These are phyloP conservation scores for Allobates femoralis DNA, from an alignment of 2,797 vertebrate genomes.

Conservation along the genomic window DNA sequence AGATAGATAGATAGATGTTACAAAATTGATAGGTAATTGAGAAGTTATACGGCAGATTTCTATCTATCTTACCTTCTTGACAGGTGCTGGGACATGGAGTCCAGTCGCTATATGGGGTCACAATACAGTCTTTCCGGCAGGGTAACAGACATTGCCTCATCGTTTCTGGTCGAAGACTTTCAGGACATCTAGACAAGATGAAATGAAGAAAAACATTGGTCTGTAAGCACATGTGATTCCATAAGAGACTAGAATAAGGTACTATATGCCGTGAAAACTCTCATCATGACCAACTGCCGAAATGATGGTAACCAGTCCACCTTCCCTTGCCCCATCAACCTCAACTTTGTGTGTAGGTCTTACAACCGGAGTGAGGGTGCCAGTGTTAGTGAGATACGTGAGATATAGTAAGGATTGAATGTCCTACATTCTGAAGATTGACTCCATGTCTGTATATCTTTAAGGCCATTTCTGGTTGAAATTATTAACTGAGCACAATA, in stretches of 20 bases:
- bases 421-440: too few relatives aligned
- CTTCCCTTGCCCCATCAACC: too few relatives aligned
- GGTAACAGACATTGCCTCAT: slow-evolving; percentile 89
- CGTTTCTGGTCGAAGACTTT: slow-evolving; percentile 90
- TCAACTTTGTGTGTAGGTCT: too few relatives aligned
- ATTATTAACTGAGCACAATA: too few relatives aligned
- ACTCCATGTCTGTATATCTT: too few relatives aligned
- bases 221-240: neutral
- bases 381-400: too few relatives aligned
- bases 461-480: too few relatives aligned
- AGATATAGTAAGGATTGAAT: too few relatives aligned
- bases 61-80: slow-evolving; percentile 82
- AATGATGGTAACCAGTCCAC: too few relatives aligned
- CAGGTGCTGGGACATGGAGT: slow-evolving; percentile 85
- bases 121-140: slow-evolving; percentile 92
- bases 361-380: too few relatives aligned
- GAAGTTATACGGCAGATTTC: neutral
- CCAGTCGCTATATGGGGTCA: slow-evolving; percentile 94
- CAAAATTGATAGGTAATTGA: neutral
- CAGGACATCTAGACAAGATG: slow-evolving; percentile 85
- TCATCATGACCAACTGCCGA: too few relatives aligned
- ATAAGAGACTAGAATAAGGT: neutral
- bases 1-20: neutral
- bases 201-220: neutral
- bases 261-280: too few relatives aligned